phyloP scores from a whole-genome alignment of 2,797 vertebrate species.

The Trachops cirrhosus region DNA sequence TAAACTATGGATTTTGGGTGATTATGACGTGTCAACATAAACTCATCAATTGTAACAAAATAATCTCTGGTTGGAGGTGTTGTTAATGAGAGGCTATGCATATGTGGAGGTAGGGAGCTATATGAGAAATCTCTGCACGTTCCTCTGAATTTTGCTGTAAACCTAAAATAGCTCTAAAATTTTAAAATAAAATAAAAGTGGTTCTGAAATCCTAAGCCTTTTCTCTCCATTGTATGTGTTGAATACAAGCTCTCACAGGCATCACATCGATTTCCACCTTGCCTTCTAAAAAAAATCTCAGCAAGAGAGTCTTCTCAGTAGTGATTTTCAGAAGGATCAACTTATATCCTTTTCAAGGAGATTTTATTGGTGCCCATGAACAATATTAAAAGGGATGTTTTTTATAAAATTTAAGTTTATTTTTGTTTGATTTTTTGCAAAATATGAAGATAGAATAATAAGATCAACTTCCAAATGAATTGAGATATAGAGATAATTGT shows the following conservation, averaged over 20 bases:
- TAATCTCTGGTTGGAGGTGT: neutral
- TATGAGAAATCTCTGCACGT: neutral
- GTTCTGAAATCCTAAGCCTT: neutral
- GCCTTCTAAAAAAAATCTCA: neutral
- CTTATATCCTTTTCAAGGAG: neutral
- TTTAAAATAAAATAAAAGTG: neutral
- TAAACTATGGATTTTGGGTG: neutral
- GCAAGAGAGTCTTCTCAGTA: neutral
- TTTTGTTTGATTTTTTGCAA: neutral
- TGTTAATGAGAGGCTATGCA: neutral
- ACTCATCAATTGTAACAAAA: neutral
- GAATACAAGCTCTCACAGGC: neutral
- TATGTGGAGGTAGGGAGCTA: neutral
- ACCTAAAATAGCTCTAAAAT: neutral
- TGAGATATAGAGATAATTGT: neutral
- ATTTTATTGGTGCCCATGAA: neutral
- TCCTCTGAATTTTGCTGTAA: neutral
- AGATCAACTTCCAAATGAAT: neutral
- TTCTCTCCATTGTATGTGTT: neutral
- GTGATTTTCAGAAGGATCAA: slow-evolving; percentile 27
- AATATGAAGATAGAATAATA: neutral
- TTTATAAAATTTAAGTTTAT: neutral
- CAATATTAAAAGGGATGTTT: neutral
- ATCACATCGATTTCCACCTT: neutral
- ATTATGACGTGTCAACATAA: neutral